Percentiles rank a stretch among this genome's conserved stretches.
Evolutionary conservation across 2,113 vertebrate species (phyloP).

Genomic region (Perca flavescens): DNA sequence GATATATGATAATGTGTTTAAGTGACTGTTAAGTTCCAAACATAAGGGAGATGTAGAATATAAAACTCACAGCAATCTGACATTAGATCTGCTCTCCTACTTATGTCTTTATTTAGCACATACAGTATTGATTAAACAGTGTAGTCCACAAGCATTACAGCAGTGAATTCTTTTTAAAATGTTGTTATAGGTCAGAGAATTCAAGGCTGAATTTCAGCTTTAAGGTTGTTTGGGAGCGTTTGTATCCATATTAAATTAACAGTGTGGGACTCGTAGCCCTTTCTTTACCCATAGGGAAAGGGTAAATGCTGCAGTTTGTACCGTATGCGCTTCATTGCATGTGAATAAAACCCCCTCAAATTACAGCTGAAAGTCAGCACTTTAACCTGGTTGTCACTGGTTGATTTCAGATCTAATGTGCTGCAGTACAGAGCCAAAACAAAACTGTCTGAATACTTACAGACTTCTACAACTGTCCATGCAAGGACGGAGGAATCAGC

Average conservation of each 20-base stretch:
- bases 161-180: neutral
- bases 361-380: neutral
- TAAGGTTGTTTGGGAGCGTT: too few relatives aligned
- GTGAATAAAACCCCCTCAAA: neutral
- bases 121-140: neutral
- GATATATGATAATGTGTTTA: neutral
- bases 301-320: neutral
- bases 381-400: neutral
- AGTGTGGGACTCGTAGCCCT: neutral
- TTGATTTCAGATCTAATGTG: neutral
- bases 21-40: constrained; percentile 2
- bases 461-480: too few relatives aligned
- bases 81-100: neutral
- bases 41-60: neutral
- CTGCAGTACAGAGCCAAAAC: neutral
- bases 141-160: neutral
- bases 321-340: neutral
- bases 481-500: too few relatives aligned
- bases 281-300: neutral
- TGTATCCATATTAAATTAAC: neutral
- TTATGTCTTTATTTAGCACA: neutral
- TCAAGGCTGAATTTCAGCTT: neutral
- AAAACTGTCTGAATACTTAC: too few relatives aligned
- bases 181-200: neutral
- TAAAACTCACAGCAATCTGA: neutral